phyloP scores from a whole-genome alignment of 2,888 invertebrate genomes.

The Drosophila anomelani region DNA sequence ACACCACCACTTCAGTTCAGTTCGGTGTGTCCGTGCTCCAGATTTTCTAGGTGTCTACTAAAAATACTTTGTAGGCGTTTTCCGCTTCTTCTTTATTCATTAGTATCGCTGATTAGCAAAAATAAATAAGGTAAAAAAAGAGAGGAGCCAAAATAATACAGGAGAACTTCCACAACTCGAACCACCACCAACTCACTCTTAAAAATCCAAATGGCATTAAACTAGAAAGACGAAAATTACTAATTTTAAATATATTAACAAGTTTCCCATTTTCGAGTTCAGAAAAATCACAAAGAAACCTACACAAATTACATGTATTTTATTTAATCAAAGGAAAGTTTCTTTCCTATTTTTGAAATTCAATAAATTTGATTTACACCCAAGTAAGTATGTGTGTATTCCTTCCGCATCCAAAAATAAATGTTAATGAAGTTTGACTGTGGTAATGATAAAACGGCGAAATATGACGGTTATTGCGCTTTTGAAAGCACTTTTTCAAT shows the following conservation, averaged over 20 bases:
- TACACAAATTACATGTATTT: too few relatives aligned
- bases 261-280: too few relatives aligned
- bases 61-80: conserved; percentile 73
- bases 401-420: too few relatives aligned
- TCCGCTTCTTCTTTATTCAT: conserved; percentile 33
- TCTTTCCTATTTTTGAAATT: too few relatives aligned
- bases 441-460: conserved; percentile 23
- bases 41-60: conserved; percentile 58
- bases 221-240: too few relatives aligned
- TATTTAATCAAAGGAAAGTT: too few relatives aligned
- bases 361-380: too few relatives aligned
- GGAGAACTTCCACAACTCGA: not conserved
- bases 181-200: not conserved
- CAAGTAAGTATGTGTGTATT: too few relatives aligned
- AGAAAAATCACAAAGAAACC: too few relatives aligned
- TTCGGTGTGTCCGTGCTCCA: conserved; percentile 30
- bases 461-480: conserved; percentile 37
- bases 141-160: conserved; percentile 1
- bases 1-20: conserved; percentile 9
- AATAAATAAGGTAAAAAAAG: conserved; percentile 26
- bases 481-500: conserved; percentile 60
- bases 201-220: not conserved
- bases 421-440: conserved; percentile 10
- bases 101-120: conserved; percentile 64
- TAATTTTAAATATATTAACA: not conserved